Conservation (phyloP, 1,140 invertebrate genomes). For the Trypoxylus dichotomus region DNA sequence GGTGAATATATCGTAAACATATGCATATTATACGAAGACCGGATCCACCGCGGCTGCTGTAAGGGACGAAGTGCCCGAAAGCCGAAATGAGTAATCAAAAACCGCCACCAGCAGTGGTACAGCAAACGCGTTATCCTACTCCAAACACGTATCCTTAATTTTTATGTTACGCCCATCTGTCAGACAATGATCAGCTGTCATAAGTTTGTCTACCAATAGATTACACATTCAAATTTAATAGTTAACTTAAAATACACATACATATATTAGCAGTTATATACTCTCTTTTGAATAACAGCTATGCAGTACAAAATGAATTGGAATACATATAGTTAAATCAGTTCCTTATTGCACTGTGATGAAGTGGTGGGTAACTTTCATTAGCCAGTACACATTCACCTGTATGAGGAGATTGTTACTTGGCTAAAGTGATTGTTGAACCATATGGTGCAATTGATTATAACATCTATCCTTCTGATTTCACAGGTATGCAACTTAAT, state of each 20-base stretch:
- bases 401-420: slow-evolving; percentile 40
- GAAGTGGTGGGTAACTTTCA: slow-evolving; percentile 44
- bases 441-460: slow-evolving; percentile 43
- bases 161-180: slow-evolving; percentile 48
- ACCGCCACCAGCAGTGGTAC: slow-evolving; percentile 49
- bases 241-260: slow-evolving; percentile 1
- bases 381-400: slow-evolving; percentile 50
- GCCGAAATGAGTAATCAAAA: slow-evolving; percentile 53
- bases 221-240: background rate
- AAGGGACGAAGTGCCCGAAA: slow-evolving; percentile 45
- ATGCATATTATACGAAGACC: slow-evolving; percentile 46
- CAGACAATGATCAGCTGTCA: slow-evolving; percentile 42
- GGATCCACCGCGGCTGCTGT: slow-evolving; percentile 49
- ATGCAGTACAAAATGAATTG: slow-evolving; percentile 25
- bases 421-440: slow-evolving; percentile 36
- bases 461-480: slow-evolving; percentile 11
- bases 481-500: slow-evolving; percentile 24
- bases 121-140: slow-evolving; percentile 43
- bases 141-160: slow-evolving; percentile 51
- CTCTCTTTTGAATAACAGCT: background rate
- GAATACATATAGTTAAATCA: slow-evolving; percentile 31
- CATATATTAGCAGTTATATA: slow-evolving; percentile 15
- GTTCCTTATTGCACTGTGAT: slow-evolving; percentile 34
- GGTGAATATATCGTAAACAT: slow-evolving; percentile 47
- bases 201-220: background rate